A percentile compares a stretch with the other conserved stretches of the same genome.
Evolutionary conservation across 2,797 vertebrate species (phyloP).

Genomic region (Mus caroli): DNA sequence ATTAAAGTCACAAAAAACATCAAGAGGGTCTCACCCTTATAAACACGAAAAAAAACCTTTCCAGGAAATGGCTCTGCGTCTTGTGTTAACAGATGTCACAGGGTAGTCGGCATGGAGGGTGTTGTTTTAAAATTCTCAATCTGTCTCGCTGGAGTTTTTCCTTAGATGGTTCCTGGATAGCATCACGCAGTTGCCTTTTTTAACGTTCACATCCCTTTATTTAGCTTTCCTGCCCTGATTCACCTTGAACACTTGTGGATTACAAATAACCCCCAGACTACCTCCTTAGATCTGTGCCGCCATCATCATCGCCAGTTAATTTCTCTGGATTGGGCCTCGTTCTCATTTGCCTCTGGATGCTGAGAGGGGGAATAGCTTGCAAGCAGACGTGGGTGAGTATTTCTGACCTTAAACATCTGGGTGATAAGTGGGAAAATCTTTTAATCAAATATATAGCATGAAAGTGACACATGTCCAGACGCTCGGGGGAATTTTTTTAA

Average conservation of each 20-base stretch:
- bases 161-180: constrained; percentile 73
- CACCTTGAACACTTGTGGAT: constrained; percentile 13
- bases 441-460: background rate
- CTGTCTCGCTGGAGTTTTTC: constrained; percentile 66
- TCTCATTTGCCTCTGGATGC: background rate
- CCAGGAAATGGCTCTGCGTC: constrained; percentile 78
- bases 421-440: constrained; percentile 23
- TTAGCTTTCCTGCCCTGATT: constrained; percentile 41
- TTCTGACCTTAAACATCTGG: constrained; percentile 41
- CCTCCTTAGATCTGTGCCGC: background rate
- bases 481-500: background rate
- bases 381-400: background rate
- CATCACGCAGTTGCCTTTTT: constrained; percentile 50
- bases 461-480: background rate
- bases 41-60: constrained; percentile 68
- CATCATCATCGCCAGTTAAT: background rate
- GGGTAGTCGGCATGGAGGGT: constrained; percentile 63
- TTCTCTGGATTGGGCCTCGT: background rate
- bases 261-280: constrained; percentile 25
- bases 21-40: constrained; percentile 71
- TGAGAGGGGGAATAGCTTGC: background rate
- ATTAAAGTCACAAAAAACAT: constrained; percentile 75
- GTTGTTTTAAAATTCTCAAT: constrained; percentile 82
- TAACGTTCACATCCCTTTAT: constrained; percentile 25
- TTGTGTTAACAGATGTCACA: constrained; percentile 80